Evolutionary conservation across 2,888 invertebrate genomes (phyloP).

Genomic region (Eristalis pertinax): DNA sequence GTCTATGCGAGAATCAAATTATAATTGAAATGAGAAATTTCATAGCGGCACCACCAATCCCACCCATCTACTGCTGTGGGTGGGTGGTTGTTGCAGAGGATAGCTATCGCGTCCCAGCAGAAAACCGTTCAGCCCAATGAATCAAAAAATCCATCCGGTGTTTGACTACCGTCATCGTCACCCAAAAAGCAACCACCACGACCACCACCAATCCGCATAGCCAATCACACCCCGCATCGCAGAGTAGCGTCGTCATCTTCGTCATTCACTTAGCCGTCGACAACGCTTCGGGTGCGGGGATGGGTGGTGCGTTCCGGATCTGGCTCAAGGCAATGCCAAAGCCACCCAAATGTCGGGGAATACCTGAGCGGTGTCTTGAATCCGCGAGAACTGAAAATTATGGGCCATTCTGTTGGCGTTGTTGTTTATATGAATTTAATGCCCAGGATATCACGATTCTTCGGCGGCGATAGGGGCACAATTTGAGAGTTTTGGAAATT

Average conservation of each 20-base stretch:
- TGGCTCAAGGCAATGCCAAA: background rate
- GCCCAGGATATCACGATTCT: slow-evolving; percentile 25
- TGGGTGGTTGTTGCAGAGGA: background rate
- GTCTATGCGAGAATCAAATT: slow-evolving; percentile 24
- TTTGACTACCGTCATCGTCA: slow-evolving; percentile 15
- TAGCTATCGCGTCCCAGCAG: slow-evolving; percentile 32
- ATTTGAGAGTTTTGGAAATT: slow-evolving; percentile 4
- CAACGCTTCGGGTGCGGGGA: background rate
- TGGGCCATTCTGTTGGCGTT: background rate
- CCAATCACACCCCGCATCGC: background rate
- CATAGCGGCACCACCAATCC: background rate
- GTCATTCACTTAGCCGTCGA: slow-evolving; percentile 2
- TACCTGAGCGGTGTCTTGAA: slow-evolving; percentile 14
- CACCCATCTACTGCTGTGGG: background rate
- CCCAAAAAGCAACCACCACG: background rate
- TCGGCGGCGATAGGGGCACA: background rate
- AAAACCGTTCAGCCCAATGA: slow-evolving; percentile 43
- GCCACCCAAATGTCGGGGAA: background rate
- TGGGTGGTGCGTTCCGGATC: background rate
- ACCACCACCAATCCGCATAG: background rate
- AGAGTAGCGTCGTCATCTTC: slow-evolving; percentile 11
- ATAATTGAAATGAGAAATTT: slow-evolving; percentile 26
- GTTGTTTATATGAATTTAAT: slow-evolving; percentile 27
- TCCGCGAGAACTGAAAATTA: slow-evolving; percentile 8
- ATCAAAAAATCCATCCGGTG: slow-evolving; percentile 50